Percentiles rank a stretch among this genome's conserved stretches.
Conservation (phyloP, 1,140 invertebrate genomes). For the Rhysida immarginata region DNA sequence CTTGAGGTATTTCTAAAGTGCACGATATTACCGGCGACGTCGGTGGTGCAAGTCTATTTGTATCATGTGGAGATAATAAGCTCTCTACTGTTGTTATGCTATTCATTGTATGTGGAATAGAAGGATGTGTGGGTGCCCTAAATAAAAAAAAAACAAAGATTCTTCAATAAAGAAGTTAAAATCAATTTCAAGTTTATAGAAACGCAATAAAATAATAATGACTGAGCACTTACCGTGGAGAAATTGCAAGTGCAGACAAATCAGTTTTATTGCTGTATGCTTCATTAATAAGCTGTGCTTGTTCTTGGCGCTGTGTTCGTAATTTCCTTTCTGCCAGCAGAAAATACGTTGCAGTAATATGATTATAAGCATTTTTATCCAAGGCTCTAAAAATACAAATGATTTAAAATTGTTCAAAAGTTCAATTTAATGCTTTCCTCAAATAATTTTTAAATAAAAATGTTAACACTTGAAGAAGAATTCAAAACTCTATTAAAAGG, state of each 20-base stretch:
- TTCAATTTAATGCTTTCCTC: not conserved
- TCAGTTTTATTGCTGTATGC: slow-evolving; percentile 21
- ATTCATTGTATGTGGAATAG: not conserved
- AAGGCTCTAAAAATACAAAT: slow-evolving; percentile 49
- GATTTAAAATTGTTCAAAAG: not conserved
- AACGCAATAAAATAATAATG: not conserved
- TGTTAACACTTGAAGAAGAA: not conserved
- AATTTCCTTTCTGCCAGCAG: slow-evolving; percentile 85
- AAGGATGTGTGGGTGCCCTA: not conserved
- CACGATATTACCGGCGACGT: not conserved
- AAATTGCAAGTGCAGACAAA: slow-evolving; percentile 31
- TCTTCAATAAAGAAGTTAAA: not conserved
- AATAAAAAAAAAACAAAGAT: not conserved
- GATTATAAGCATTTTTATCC: slow-evolving; percentile 92
- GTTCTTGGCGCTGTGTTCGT: slow-evolving; percentile 49
- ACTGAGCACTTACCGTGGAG: slow-evolving; percentile 28
- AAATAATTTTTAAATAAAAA: not conserved
- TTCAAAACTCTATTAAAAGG: no score
- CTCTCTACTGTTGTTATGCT: slow-evolving; percentile 8
- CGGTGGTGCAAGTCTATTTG: slow-evolving; percentile 11
- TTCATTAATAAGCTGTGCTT: slow-evolving; percentile 18
- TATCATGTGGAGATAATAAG: slow-evolving; percentile 11
- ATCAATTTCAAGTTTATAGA: not conserved
- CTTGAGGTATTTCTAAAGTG: not conserved
- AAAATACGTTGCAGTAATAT: slow-evolving; percentile 97